phyloP scores from a whole-genome alignment of 2,797 vertebrate genomes.

The Sebastes umbrosus region DNA sequence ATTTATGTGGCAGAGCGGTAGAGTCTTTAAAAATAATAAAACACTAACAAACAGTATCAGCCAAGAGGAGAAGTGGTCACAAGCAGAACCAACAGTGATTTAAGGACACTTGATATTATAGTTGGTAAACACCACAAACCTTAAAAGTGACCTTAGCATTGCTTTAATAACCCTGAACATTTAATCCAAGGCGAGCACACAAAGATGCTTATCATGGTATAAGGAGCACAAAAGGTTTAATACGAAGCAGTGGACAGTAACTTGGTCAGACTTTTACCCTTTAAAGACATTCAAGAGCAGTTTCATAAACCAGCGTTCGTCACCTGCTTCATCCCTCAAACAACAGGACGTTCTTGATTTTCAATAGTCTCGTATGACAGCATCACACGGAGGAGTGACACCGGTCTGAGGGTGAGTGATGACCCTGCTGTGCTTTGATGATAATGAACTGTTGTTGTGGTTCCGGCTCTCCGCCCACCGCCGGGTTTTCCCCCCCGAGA shows the following conservation, averaged over 20 bases:
- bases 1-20: not conserved
- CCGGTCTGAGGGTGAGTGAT: not conserved
- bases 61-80: not conserved
- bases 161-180: not conserved
- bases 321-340: not conserved
- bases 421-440: not conserved
- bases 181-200: not conserved
- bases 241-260: not conserved
- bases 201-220: not conserved
- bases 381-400: not conserved
- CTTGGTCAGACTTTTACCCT: not conserved
- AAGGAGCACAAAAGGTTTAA: not conserved
- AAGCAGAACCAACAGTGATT: not conserved
- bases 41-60: not conserved
- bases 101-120: conserved; percentile 10
- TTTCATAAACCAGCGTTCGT: not conserved
- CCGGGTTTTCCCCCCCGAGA: conserved; percentile 18
- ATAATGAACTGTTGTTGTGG: conserved; percentile 25
- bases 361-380: not conserved
- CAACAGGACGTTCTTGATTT: not conserved
- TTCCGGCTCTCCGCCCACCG: conserved; percentile 2
- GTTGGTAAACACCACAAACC: conserved; percentile 14
- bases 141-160: not conserved
- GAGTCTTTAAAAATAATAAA: conserved; percentile 5
- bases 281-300: not conserved